Conservation (phyloP, 2,113 vertebrate species). For the Circaetus gallicus region DNA sequence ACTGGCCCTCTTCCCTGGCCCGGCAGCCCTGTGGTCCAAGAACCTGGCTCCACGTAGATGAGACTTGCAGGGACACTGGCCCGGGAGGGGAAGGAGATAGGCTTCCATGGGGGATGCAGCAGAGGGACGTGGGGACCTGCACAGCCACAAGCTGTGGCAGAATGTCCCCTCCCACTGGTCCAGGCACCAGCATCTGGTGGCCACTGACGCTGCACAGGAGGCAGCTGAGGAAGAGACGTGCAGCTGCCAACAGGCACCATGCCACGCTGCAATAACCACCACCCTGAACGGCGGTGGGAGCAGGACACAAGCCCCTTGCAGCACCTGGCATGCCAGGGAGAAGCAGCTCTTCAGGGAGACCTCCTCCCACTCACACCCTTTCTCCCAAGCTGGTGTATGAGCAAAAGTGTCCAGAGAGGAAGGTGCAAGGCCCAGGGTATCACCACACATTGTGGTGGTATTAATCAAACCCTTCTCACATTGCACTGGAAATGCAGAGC, state of each 20-base stretch:
- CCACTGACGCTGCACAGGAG: too few relatives aligned
- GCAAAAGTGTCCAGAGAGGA: background rate
- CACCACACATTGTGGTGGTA: background rate
- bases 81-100: background rate
- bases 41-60: background rate
- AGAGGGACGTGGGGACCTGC: background rate
- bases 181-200: background rate
- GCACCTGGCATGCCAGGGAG: rapidly evolving
- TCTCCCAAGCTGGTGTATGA: background rate
- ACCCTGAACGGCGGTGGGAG: rapidly evolving
- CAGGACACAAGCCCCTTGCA: background rate
- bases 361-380: background rate
- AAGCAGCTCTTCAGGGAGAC: background rate
- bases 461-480: background rate
- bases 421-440: background rate
- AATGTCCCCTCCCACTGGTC: background rate
- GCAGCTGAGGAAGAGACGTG: background rate
- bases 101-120: background rate
- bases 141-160: background rate
- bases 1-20: background rate
- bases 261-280: background rate
- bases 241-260: background rate
- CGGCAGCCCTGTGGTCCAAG: rapidly evolving
- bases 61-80: background rate
- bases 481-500: background rate